These are phyloP conservation scores for Neocrepidodera transversa DNA, from an alignment of 2,888 invertebrate genomes.

Conservation along the genomic window DNA sequence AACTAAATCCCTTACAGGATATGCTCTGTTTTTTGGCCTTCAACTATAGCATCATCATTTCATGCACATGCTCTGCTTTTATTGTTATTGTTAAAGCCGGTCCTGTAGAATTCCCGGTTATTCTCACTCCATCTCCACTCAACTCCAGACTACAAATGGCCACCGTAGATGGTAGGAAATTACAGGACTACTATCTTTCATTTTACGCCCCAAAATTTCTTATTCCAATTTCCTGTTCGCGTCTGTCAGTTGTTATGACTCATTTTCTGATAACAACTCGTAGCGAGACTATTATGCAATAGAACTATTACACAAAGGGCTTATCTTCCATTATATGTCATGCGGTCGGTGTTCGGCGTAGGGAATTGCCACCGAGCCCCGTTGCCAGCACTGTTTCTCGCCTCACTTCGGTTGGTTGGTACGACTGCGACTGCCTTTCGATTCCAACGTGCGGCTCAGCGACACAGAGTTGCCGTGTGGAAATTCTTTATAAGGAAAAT, in stretches of 20 bases:
- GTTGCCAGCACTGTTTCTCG: constrained; percentile 53
- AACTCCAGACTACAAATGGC: constrained; percentile 55
- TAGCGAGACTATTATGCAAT: constrained; percentile 62
- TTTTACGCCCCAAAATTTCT: constrained; percentile 80
- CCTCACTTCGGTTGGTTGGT: constrained; percentile 47
- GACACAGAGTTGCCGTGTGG: background rate
- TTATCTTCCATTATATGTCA: constrained; percentile 62
- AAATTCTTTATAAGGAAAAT: too few relatives aligned
- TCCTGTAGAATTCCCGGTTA: constrained; percentile 16
- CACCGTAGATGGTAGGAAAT: constrained; percentile 66
- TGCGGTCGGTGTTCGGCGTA: constrained; percentile 59
- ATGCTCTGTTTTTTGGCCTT: too few relatives aligned
- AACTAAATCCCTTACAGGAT: too few relatives aligned
- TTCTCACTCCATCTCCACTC: constrained; percentile 25
- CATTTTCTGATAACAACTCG: constrained; percentile 74
- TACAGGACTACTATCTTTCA: constrained; percentile 79
- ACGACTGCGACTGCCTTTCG: constrained; percentile 28
- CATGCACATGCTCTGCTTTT: too few relatives aligned
- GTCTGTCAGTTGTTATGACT: constrained; percentile 72
- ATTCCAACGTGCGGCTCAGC: too few relatives aligned
- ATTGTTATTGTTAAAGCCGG: too few relatives aligned
- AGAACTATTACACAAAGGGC: constrained; percentile 62
- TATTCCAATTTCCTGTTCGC: constrained; percentile 74
- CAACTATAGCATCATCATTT: too few relatives aligned
- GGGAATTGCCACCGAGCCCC: constrained; percentile 18